Percentiles rank a stretch among this genome's conserved stretches.
phyloP scores from a whole-genome alignment of 2,888 invertebrate species.

The Cantharis nigra region DNA sequence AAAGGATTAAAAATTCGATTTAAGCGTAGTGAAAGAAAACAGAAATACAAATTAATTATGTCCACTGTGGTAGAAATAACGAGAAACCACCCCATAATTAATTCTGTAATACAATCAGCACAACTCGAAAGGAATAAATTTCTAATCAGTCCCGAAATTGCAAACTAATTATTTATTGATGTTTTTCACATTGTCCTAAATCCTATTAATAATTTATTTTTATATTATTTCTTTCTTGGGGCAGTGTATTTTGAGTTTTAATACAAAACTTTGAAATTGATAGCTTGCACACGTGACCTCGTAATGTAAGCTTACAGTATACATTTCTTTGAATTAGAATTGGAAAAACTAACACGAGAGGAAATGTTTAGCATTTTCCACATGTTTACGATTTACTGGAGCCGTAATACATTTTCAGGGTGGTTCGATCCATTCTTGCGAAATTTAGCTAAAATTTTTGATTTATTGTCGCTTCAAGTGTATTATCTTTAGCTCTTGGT shows the following conservation, averaged over 20 bases:
- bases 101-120: neutral
- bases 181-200: no score
- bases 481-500: neutral
- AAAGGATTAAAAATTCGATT: no score
- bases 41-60: no score
- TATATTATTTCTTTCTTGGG: neutral
- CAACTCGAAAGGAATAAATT: neutral
- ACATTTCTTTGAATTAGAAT: neutral
- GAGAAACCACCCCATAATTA: neutral
- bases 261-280: neutral
- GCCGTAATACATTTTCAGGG: neutral
- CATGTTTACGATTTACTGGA: neutral
- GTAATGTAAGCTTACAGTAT: neutral
- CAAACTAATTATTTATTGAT: neutral
- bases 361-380: neutral
- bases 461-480: no score
- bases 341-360: neutral
- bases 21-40: no score
- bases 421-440: neutral
- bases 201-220: neutral
- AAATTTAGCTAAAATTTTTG: neutral
- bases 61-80: neutral
- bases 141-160: neutral
- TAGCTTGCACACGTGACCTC: neutral
- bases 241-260: neutral